Percentiles rank a stretch among this genome's conserved stretches.
These are phyloP conservation scores for Fistularia commersonii DNA, from an alignment of 2,797 vertebrate genomes.

Conservation along the genomic window DNA sequence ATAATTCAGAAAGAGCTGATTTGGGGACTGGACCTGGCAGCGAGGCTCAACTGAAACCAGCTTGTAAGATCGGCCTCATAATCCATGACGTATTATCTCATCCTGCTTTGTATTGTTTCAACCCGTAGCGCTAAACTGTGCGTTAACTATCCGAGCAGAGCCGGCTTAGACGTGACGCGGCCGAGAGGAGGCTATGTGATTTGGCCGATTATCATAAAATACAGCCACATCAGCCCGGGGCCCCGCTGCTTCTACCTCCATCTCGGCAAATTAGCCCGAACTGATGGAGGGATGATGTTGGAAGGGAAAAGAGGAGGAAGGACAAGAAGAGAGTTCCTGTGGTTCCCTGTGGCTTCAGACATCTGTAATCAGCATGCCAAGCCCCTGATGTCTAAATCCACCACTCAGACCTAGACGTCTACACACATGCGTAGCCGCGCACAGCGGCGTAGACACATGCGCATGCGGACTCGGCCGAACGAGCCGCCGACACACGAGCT, in stretches of 20 bases:
- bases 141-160: not conserved
- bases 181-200: slow-evolving; percentile 36
- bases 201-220: slow-evolving; percentile 29
- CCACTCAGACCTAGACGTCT: slow-evolving; percentile 50
- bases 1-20: not conserved
- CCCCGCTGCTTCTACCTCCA: slow-evolving; percentile 38
- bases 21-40: not conserved
- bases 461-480: slow-evolving; percentile 6
- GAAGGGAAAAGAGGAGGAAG: slow-evolving; percentile 34
- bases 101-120: slow-evolving; percentile 9
- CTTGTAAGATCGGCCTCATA: too few relatives aligned
- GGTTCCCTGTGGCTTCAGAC: slow-evolving; percentile 60
- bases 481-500: slow-evolving; percentile 38
- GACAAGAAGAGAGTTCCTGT: slow-evolving; percentile 57
- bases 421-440: slow-evolving; percentile 15
- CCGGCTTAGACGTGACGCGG: slow-evolving; percentile 5
- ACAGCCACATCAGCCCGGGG: slow-evolving; percentile 28
- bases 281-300: slow-evolving; percentile 46
- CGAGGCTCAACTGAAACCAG: too few relatives aligned
- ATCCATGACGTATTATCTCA: not conserved
- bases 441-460: slow-evolving; percentile 9
- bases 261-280: slow-evolving; percentile 46
- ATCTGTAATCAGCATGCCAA: slow-evolving; percentile 73
- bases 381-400: slow-evolving; percentile 73
- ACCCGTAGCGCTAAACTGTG: slow-evolving; percentile 12